Evolutionary conservation across 2,888 invertebrate genomes (phyloP).

Genomic region (Temnothorax rugatulus): DNA sequence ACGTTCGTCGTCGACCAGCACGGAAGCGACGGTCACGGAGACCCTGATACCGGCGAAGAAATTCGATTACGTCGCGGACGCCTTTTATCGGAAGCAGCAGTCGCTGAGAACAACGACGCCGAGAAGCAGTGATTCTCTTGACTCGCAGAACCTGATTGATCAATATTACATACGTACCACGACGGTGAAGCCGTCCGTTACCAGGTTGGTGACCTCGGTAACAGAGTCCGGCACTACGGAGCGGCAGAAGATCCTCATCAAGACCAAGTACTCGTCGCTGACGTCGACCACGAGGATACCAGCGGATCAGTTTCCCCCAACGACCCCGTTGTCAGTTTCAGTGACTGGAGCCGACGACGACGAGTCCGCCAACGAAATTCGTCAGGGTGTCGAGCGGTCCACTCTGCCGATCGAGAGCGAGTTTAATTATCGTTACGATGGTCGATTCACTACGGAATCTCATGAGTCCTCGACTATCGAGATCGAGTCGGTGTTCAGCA

Average conservation of each 20-base stretch:
- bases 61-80: slow-evolving; percentile 84
- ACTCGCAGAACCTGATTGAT: slow-evolving; percentile 71
- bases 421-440: slow-evolving; percentile 74
- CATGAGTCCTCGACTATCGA: slow-evolving; percentile 84
- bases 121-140: slow-evolving; percentile 7
- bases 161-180: slow-evolving; percentile 73
- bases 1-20: slow-evolving; percentile 72
- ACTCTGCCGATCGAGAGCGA: slow-evolving; percentile 84
- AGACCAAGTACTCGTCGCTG: slow-evolving; percentile 83
- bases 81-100: slow-evolving; percentile 81
- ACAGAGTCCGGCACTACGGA: slow-evolving; percentile 86
- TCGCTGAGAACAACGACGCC: slow-evolving; percentile 71
- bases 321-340: slow-evolving; percentile 33
- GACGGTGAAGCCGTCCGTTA: slow-evolving; percentile 83
- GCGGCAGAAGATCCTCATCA: slow-evolving; percentile 86
- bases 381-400: slow-evolving; percentile 79
- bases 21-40: slow-evolving; percentile 80
- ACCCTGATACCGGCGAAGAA: slow-evolving; percentile 83
- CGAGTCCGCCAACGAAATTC: slow-evolving; percentile 79
- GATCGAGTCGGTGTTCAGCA: slow-evolving; percentile 85
- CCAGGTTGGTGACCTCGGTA: slow-evolving; percentile 86
- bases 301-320: slow-evolving; percentile 39
- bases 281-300: slow-evolving; percentile 83
- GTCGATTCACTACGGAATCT: slow-evolving; percentile 81
- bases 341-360: slow-evolving; percentile 52